Conservation (phyloP, 2,888 invertebrate species). For the Drosophila algonquin region DNA sequence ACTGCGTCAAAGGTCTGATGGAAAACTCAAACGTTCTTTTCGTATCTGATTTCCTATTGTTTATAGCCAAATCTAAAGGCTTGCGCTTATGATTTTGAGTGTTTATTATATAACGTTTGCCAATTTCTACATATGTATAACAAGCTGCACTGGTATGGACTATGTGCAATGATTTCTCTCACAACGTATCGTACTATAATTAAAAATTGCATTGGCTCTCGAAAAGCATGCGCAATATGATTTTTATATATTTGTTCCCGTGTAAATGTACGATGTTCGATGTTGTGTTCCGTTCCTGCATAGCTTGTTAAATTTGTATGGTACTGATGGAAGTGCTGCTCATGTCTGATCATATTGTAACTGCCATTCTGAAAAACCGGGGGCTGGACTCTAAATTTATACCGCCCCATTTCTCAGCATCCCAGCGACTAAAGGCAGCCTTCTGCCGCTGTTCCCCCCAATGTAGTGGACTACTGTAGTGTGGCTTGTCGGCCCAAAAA, state of each 20-base stretch:
- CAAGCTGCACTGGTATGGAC: background rate
- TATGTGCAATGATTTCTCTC: constrained; percentile 28
- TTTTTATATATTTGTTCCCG: constrained; percentile 1
- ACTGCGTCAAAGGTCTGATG: background rate
- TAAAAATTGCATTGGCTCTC: constrained; percentile 41
- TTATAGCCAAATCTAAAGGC: constrained; percentile 10
- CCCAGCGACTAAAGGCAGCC: too few species aligned
- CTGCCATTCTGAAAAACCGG: too few species aligned
- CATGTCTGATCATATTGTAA: background rate
- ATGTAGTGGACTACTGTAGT: too few species aligned
- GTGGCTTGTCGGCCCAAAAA: too few species aligned
- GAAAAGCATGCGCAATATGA: constrained; percentile 7
- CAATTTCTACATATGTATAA: constrained; percentile 16
- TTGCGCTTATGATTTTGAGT: constrained; percentile 30
- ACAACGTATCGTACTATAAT: constrained; percentile 36
- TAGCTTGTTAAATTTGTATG: too few species aligned
- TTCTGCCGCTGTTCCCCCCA: too few species aligned
- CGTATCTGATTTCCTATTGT: too few species aligned
- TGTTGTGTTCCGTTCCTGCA: constrained; percentile 8
- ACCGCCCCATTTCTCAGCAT: too few species aligned
- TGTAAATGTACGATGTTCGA: background rate
- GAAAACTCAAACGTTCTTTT: background rate
- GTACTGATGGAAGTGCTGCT: background rate
- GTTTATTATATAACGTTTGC: constrained; percentile 29
- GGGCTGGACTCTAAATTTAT: too few species aligned